Conservation (phyloP, 2,888 invertebrate species). For the Dione juno region DNA sequence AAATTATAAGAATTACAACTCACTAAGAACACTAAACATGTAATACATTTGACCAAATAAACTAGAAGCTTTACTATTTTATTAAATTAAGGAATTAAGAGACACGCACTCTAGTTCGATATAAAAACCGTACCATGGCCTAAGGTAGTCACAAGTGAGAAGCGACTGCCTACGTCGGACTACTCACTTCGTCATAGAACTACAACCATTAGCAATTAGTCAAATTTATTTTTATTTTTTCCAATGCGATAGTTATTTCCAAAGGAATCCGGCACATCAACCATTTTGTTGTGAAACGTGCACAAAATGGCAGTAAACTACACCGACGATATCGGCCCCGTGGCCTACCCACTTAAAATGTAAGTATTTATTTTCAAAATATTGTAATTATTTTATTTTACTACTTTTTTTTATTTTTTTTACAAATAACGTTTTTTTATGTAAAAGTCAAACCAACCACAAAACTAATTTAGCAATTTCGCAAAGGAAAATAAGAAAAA, state of each 20-base stretch:
- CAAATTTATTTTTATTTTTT: conserved; percentile 46
- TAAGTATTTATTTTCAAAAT: conserved; percentile 56
- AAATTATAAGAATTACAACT: conserved; percentile 57
- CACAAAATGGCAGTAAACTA: conserved; percentile 76
- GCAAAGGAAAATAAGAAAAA: conserved; percentile 40
- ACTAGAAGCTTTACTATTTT: conserved; percentile 79
- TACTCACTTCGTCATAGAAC: conserved; percentile 79
- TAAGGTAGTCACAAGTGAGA: conserved; percentile 73
- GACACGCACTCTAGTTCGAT: conserved; percentile 76
- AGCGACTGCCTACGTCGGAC: conserved; percentile 79
- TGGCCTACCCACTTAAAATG: conserved; percentile 77
- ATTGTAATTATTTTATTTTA: conserved; percentile 17
- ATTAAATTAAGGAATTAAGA: conserved; percentile 83
- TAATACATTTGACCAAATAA: conserved; percentile 74
- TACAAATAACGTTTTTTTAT: neutral
- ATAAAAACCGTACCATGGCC: conserved; percentile 64
- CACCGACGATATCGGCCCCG: conserved; percentile 69
- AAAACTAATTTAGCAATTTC: conserved; percentile 39
- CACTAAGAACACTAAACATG: conserved; percentile 70
- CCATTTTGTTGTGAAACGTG: conserved; percentile 57
- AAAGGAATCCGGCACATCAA: conserved; percentile 25
- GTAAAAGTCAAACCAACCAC: conserved; percentile 17
- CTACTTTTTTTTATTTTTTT: neutral
- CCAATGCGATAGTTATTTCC: conserved; percentile 46
- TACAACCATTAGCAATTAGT: conserved; percentile 43